These are phyloP conservation scores for Platichthys stellatus DNA, from an alignment of 2,113 vertebrate species.

Conservation along the genomic window DNA sequence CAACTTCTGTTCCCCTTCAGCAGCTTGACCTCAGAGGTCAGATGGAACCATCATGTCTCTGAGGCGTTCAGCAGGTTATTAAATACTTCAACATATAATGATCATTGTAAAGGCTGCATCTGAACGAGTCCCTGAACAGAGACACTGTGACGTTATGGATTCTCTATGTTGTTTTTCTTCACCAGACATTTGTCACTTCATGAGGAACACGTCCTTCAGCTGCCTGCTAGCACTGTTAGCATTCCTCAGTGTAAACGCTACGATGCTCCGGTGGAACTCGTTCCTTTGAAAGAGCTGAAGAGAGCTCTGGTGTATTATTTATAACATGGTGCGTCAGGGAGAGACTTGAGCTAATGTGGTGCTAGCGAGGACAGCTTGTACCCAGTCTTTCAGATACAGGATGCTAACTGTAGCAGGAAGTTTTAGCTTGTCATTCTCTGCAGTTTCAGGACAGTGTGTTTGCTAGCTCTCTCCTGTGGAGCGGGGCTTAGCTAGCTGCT, in stretches of 20 bases:
- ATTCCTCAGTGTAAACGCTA: not conserved
- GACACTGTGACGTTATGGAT: constrained; percentile 2
- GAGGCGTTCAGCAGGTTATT: too few species aligned
- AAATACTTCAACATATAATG: too few species aligned
- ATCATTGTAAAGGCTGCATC: not conserved
- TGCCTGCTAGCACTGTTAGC: constrained; percentile 38
- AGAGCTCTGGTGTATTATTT: not conserved
- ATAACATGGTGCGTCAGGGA: too few species aligned
- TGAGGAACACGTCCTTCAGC: constrained; percentile 27
- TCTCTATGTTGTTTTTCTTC: constrained; percentile 44
- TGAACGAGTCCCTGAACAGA: not conserved
- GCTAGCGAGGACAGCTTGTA: too few species aligned
- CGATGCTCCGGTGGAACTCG: not conserved
- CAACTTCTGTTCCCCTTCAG: too few species aligned
- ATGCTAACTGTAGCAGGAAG: not conserved
- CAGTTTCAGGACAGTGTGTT: not conserved
- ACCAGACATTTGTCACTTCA: constrained; percentile 36
- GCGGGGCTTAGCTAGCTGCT: not conserved
- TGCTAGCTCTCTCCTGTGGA: not conserved
- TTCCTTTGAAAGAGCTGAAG: not conserved
- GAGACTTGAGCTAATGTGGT: too few species aligned
- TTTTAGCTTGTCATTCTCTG: not conserved
- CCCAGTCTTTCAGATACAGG: not conserved
- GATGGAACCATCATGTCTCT: too few species aligned
- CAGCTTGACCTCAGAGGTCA: too few species aligned